Conservation (phyloP, 2,797 vertebrate species). For the Rousettus madagascariensis region DNA sequence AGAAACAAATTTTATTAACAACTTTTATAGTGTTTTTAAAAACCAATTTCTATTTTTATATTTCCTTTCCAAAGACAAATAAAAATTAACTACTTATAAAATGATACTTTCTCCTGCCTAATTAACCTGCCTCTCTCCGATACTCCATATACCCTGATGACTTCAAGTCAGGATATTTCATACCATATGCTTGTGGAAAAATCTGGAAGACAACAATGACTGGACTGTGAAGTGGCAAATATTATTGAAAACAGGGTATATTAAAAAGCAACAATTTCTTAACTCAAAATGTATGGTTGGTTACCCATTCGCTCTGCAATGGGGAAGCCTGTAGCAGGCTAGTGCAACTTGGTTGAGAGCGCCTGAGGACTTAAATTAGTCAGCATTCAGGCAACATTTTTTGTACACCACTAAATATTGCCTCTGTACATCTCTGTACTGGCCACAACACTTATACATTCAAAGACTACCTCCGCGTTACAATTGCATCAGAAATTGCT, state of each 20-base stretch:
- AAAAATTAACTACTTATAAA: not conserved
- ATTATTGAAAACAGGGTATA: not conserved
- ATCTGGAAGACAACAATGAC: not conserved
- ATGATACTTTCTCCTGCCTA: not conserved
- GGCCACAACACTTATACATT: not conserved
- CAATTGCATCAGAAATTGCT: not conserved
- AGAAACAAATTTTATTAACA: not conserved
- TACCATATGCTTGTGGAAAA: not conserved
- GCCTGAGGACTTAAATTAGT: not conserved
- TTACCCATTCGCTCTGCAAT: not conserved
- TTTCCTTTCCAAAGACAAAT: not conserved
- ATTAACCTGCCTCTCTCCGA: not conserved
- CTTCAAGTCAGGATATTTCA: constrained; percentile 4
- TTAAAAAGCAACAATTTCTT: constrained; percentile 19
- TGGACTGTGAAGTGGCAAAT: not conserved
- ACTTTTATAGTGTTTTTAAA: not conserved
- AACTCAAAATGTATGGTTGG: not conserved
- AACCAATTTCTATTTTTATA: not conserved
- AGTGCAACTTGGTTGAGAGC: not conserved
- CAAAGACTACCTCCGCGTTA: not conserved
- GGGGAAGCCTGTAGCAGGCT: not conserved
- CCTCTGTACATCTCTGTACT: not conserved
- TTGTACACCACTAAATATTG: too few relatives aligned
- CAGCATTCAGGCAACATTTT: not conserved
- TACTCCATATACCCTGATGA: not conserved